phyloP scores from a whole-genome alignment of 2,113 vertebrate genomes.

The Erpornis zantholeuca region DNA sequence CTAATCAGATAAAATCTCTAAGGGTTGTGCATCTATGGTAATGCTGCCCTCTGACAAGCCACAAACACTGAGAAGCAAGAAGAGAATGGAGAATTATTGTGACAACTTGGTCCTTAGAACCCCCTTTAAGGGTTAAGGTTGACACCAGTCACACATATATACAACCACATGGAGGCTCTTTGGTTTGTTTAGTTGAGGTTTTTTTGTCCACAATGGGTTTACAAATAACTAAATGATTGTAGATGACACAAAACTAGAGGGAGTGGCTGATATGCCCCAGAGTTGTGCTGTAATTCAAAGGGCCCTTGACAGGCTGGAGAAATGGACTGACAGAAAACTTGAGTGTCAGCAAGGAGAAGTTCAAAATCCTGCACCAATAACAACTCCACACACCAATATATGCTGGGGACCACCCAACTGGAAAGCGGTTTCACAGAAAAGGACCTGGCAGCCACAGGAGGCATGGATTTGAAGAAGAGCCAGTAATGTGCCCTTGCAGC shows the following conservation, averaged over 20 bases:
- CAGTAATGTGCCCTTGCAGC: not conserved
- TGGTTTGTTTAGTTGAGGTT: not conserved
- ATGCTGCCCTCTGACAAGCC: not conserved
- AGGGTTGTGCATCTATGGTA: not conserved
- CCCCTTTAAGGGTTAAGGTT: not conserved
- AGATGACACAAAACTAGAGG: not conserved
- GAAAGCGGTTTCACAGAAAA: not conserved
- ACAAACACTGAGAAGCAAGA: not conserved
- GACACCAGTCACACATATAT: not conserved
- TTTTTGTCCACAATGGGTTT: not conserved
- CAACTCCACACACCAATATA: not conserved
- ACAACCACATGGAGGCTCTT: not conserved
- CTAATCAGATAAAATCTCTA: not conserved
- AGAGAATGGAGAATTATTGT: not conserved
- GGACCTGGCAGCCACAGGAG: not conserved
- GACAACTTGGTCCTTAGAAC: not conserved
- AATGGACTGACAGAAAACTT: not conserved
- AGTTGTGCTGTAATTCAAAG: not conserved
- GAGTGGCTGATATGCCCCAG: not conserved
- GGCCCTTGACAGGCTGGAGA: not conserved
- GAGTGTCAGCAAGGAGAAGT: not conserved
- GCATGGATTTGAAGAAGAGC: not conserved
- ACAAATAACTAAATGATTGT: not conserved
- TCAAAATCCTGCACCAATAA: not conserved
- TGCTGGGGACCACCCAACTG: not conserved